Evolutionary conservation across 2,888 invertebrate species (phyloP).

Genomic region (Drosophila emarginata): DNA sequence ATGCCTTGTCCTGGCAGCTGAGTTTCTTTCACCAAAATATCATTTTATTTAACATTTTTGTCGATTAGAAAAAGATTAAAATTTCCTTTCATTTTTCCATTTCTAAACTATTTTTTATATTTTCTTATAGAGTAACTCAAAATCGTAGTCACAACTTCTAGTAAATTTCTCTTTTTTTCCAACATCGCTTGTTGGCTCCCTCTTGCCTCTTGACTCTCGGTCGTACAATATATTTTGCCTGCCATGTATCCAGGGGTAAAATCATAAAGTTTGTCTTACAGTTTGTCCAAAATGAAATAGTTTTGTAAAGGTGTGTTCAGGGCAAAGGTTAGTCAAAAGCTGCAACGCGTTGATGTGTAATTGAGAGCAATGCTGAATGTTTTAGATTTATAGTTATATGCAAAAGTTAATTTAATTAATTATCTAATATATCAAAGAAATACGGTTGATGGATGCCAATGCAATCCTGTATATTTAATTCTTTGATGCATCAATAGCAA

Average conservation of each 20-base stretch:
- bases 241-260: conserved; percentile 28
- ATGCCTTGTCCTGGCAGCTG: no score
- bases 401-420: not conserved
- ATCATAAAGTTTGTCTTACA: conserved; percentile 44
- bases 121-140: not conserved
- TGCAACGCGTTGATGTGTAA: conserved; percentile 43
- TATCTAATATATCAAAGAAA: not conserved
- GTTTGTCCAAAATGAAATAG: conserved; percentile 37
- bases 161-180: not conserved
- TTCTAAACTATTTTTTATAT: conserved; percentile 11
- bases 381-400: conserved; percentile 15
- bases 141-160: not conserved
- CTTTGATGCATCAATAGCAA: not conserved
- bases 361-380: conserved; percentile 28
- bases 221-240: conserved; percentile 28
- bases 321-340: conserved; percentile 27
- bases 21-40: no score
- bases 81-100: not conserved
- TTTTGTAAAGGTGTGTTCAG: conserved; percentile 13
- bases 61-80: no score
- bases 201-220: conserved; percentile 1
- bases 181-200: not conserved
- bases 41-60: no score
- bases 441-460: not conserved
- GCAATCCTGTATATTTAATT: not conserved